Conservation (phyloP, 2,113 vertebrate genomes). For the Paraplagusia blochii region DNA sequence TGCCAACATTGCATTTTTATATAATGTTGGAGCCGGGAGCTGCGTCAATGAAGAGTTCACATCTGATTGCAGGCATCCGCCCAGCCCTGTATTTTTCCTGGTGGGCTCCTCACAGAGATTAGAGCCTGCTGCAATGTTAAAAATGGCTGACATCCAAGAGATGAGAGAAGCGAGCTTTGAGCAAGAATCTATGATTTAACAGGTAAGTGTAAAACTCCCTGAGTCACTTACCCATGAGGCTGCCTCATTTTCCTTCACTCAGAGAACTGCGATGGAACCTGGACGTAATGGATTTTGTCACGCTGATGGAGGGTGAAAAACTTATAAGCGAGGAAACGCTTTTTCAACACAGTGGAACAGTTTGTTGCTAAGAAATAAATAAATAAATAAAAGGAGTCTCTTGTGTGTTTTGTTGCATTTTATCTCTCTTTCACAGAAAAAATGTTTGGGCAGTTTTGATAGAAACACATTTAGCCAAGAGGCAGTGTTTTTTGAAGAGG, state of each 20-base stretch:
- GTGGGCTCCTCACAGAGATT: slow-evolving; percentile 53
- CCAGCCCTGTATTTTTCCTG: slow-evolving; percentile 44
- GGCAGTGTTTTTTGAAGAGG: slow-evolving; percentile 11
- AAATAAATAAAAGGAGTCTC: slow-evolving; percentile 18
- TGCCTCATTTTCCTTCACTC: slow-evolving; percentile 24
- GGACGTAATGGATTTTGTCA: slow-evolving; percentile 43
- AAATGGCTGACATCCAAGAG: slow-evolving; percentile 60
- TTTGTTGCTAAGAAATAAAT: slow-evolving; percentile 1
- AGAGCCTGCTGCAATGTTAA: slow-evolving; percentile 44
- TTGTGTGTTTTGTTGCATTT: slow-evolving; percentile 21
- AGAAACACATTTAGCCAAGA: slow-evolving; percentile 16
- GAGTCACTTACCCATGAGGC: slow-evolving; percentile 43
- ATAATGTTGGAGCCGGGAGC: neutral
- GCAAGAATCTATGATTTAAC: slow-evolving; percentile 62
- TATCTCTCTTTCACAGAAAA: slow-evolving; percentile 9
- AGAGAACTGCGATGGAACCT: slow-evolving; percentile 23
- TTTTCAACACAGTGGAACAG: slow-evolving; percentile 12
- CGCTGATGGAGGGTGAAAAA: slow-evolving; percentile 25
- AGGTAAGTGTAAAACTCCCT: slow-evolving; percentile 51
- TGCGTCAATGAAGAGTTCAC: slow-evolving; percentile 18
- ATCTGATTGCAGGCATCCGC: slow-evolving; percentile 20
- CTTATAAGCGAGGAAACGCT: neutral
- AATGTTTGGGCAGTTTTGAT: slow-evolving; percentile 13
- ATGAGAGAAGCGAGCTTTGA: slow-evolving; percentile 48
- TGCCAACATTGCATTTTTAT: slow-evolving; percentile 7